These are phyloP conservation scores for Drosophila tripunctata DNA, from an alignment of 2,888 invertebrate genomes.

Conservation along the genomic window DNA sequence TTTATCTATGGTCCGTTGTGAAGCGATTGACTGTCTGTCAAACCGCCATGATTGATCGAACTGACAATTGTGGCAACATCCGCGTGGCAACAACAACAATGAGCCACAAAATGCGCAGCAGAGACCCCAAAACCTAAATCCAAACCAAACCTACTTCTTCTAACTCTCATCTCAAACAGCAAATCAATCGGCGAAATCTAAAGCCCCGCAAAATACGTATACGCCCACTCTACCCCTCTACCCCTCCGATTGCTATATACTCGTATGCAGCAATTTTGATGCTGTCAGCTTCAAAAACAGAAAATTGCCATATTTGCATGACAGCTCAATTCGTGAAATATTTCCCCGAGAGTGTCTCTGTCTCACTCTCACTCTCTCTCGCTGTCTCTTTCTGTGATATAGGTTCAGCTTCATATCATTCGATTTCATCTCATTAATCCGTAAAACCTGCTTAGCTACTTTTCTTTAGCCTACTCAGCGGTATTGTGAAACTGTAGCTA, in stretches of 20 bases:
- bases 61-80: conserved; percentile 71
- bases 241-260: conserved; percentile 30
- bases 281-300: conserved; percentile 78
- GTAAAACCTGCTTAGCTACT: no score
- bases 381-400: neutral
- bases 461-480: neutral
- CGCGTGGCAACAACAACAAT: conserved; percentile 37
- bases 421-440: neutral
- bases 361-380: neutral
- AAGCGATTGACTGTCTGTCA: conserved; percentile 63
- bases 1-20: conserved; percentile 33
- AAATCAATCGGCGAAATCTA: conserved; percentile 46
- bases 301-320: conserved; percentile 78
- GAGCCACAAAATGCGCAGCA: conserved; percentile 28
- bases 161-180: neutral
- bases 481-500: neutral
- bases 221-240: neutral
- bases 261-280: conserved; percentile 69
- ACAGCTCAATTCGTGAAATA: conserved; percentile 79
- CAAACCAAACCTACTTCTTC: no score
- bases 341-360: conserved; percentile 28
- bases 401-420: neutral
- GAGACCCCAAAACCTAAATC: no score
- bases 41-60: conserved; percentile 68
- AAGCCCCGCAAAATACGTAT: conserved; percentile 3